These are phyloP conservation scores for Brenthis daphne DNA, from an alignment of 2,888 invertebrate genomes.

Conservation along the genomic window DNA sequence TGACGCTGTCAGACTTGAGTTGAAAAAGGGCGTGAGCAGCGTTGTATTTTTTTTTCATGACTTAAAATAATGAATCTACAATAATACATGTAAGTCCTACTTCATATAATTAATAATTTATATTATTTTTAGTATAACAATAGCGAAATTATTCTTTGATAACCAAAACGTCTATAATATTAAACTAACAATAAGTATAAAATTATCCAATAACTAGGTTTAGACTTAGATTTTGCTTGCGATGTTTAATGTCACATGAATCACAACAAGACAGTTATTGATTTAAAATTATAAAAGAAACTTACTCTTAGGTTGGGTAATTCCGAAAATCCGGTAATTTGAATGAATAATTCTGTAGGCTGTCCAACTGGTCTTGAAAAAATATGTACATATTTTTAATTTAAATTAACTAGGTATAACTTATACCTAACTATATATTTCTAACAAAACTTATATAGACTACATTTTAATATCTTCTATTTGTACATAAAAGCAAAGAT, in stretches of 20 bases:
- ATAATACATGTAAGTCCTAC: no score
- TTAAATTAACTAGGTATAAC: no score
- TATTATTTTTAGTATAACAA: no score
- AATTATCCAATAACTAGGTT: no score
- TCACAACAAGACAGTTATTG: not conserved
- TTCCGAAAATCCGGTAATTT: constrained; percentile 71
- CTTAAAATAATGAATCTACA: no score
- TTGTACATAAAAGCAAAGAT: not conserved
- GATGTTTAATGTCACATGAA: no score
- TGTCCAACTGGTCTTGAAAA: constrained; percentile 69
- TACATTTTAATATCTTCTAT: not conserved
- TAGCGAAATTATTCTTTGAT: not conserved
- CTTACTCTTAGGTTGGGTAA: constrained; percentile 67
- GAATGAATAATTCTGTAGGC: constrained; percentile 65
- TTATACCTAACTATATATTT: not conserved
- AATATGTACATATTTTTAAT: not conserved
- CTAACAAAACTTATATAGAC: not conserved
- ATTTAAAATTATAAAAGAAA: constrained; percentile 1
- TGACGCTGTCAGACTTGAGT: no score
- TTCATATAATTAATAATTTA: no score
- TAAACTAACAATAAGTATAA: no score
- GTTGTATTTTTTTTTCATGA: no score
- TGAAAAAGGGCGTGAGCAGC: no score
- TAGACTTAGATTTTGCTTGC: no score
- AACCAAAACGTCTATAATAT: not conserved